A percentile compares a stretch with the other conserved stretches of the same genome.
Conservation (phyloP, 2,113 vertebrate species). For the Acrocephalus arundinaceus region DNA sequence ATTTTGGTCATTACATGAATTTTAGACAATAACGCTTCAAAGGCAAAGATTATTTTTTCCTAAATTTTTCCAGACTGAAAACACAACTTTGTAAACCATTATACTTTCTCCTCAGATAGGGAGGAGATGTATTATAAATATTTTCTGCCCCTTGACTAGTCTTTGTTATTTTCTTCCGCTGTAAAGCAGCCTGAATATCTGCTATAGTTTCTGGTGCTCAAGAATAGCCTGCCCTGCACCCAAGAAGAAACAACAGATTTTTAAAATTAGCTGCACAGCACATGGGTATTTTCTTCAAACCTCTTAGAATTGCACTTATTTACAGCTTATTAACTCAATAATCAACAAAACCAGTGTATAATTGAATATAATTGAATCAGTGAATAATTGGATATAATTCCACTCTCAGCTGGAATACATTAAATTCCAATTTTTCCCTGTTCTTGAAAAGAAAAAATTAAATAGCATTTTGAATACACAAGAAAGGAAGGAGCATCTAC, state of each 20-base stretch:
- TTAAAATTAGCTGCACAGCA: background rate
- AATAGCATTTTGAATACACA: background rate
- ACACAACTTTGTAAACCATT: background rate
- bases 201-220: background rate
- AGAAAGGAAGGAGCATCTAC: background rate
- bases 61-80: background rate
- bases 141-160: background rate
- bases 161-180: background rate
- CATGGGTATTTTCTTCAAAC: background rate
- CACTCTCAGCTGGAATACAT: background rate
- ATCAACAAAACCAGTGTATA: background rate
- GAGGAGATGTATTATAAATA: background rate
- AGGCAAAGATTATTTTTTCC: background rate
- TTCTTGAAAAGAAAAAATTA: background rate
- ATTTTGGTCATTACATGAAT: background rate
- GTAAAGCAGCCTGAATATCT: background rate
- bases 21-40: background rate
- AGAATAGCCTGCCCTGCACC: background rate
- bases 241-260: background rate
- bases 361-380: background rate
- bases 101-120: background rate
- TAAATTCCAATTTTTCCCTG: background rate
- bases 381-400: too few species aligned
- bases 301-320: background rate
- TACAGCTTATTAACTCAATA: background rate